Evolutionary conservation across 1,140 invertebrate genomes (phyloP), one percentile per base, ranked within the genome.

Genomic region (Phenacoccus solenopsis): DNA sequence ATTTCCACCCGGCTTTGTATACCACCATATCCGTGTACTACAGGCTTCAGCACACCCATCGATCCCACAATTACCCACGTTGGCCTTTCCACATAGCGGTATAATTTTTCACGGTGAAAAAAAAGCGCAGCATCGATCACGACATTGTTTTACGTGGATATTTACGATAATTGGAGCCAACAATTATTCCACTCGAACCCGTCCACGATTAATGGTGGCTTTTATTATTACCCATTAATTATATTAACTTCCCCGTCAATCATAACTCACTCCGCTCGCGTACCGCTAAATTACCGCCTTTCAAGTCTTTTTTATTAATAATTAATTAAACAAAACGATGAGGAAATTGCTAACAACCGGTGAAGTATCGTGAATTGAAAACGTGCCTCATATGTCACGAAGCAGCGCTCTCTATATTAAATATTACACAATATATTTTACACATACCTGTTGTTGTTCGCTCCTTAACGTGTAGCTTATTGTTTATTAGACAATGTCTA

Each of bases 401-500:
- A 10, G 59, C 59, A 64, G 22, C 25, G 59, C 59, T 64, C 59
- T 64, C 59, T 64, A 64, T 64, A 64, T 64, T 64, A 64, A 64
- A 64, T 64, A 64, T 64, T 64, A 64, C 59, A 64, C 59, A 64
- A 64, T 64, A 64, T 64, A 64, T 64, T 64, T 64, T 64, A 64
- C 59, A 64, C 25, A 24, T 64, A 24, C 22, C 25, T 27, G 22
- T 64, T 64, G 22, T 25, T 27, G 25, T 24, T 64, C 59, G 59
- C 25, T 25, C 25, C 25, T 64, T 64, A 64, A 64, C 25, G 59
- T 64, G 59, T 27, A 64, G 59, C 59, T 64, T 64, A 64, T 64
- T 64, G 59, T 64, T 64, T 64, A 64, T 25, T 64, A 64, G 25
- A 64, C 59, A 64, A 64, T 64, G 59, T 64, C 25, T 64, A 64